A percentile compares a stretch with the other conserved stretches of the same genome.
phyloP scores from a whole-genome alignment of 2,888 invertebrate species.

The Alentia gelatinosa region DNA sequence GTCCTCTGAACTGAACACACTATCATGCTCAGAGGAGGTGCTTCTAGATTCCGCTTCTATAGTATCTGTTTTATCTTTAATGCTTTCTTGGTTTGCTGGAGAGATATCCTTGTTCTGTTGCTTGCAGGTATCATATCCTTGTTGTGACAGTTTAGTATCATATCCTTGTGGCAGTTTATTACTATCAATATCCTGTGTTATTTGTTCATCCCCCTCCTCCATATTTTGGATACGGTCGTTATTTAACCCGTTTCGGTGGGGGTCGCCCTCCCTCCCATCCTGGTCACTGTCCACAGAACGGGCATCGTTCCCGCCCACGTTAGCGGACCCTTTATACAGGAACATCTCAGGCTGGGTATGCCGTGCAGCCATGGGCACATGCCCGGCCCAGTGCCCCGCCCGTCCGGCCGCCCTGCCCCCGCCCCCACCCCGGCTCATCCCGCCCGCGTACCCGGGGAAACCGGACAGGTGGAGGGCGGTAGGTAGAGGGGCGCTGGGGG shows the following conservation, averaged over 20 bases:
- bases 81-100: no score
- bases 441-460: background rate
- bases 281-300: background rate
- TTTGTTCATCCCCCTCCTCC: no score
- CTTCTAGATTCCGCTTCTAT: background rate
- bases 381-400: background rate
- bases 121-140: no score
- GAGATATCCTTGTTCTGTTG: no score
- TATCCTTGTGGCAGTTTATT: no score
- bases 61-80: background rate
- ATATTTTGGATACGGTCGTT: no score
- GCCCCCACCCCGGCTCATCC: background rate
- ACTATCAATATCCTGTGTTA: no score
- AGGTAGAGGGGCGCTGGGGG: background rate
- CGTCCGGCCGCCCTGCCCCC: background rate
- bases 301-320: background rate
- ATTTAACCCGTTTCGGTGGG: background rate
- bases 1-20: background rate
- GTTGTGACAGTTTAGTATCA: no score
- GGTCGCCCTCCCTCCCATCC: background rate
- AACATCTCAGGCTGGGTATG: slow-evolving; percentile 14
- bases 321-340: slow-evolving; percentile 22
- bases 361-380: background rate
- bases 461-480: background rate
- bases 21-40: background rate